Evolutionary conservation across 2,113 vertebrate genomes (phyloP).

Genomic region (Catharus minimus): DNA sequence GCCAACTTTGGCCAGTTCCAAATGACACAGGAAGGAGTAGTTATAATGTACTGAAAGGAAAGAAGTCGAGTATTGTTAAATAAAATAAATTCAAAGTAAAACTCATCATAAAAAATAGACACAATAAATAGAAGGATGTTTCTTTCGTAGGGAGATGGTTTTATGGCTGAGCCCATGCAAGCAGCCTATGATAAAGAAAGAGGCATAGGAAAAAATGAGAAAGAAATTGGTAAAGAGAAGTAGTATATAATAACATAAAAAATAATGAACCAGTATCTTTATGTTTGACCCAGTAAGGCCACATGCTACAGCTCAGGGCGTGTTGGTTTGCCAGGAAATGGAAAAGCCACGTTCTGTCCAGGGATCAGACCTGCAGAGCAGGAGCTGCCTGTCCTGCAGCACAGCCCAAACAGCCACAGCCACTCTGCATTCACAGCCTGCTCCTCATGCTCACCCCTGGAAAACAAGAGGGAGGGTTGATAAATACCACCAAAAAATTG

Average conservation of each 20-base stretch:
- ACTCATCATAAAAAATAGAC: constrained; percentile 1
- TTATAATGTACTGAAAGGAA: constrained; percentile 32
- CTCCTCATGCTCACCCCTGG: background rate
- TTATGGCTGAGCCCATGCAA: background rate
- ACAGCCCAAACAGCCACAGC: background rate
- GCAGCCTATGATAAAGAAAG: background rate
- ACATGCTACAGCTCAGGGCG: background rate
- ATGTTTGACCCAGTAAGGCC: background rate
- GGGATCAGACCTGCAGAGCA: background rate
- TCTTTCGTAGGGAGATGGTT: background rate
- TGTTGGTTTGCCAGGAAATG: background rate
- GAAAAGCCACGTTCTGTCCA: background rate
- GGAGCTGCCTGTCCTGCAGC: background rate
- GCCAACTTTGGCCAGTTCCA: constrained; percentile 62
- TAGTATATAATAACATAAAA: background rate
- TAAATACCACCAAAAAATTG: background rate
- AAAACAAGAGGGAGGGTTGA: background rate
- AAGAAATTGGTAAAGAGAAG: background rate
- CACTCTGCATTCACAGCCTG: background rate
- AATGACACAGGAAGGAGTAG: constrained; percentile 38
- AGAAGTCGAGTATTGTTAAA: constrained; percentile 6
- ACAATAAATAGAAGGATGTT: background rate
- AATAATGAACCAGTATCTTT: constrained; percentile 8
- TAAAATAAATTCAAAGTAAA: constrained; percentile 21
- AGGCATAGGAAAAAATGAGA: background rate